These are phyloP conservation scores for Thalassarche chlororhynchos DNA, from an alignment of 2,113 vertebrate genomes.

Conservation along the genomic window DNA sequence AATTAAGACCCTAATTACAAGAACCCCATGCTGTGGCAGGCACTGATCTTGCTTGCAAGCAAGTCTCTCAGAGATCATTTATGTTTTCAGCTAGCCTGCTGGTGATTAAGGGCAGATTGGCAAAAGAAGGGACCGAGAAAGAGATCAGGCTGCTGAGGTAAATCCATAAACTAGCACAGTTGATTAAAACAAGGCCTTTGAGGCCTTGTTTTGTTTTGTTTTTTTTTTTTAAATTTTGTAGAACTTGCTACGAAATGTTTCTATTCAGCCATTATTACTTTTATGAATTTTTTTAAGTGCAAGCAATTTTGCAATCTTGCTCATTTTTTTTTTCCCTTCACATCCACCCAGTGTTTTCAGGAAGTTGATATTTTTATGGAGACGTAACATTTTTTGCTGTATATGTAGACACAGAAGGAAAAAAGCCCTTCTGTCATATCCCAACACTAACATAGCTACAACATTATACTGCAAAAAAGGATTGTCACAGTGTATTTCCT, in stretches of 20 bases:
- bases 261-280: not conserved
- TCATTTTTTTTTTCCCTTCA: not conserved
- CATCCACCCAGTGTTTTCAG: not conserved
- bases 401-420: not conserved
- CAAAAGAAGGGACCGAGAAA: not conserved
- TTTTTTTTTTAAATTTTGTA: not conserved
- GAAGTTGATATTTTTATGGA: not conserved
- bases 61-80: not conserved
- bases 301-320: not conserved
- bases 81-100: not conserved
- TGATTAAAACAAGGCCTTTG: not conserved
- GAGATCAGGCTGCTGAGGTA: not conserved
- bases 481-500: not conserved
- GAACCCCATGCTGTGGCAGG: not conserved
- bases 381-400: rapidly evolving
- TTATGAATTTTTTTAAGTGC: not conserved
- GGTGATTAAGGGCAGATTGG: not conserved
- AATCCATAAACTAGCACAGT: not conserved
- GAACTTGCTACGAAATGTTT: not conserved
- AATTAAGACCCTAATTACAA: not conserved
- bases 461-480: not conserved
- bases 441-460: not conserved
- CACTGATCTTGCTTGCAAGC: not conserved
- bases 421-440: not conserved
- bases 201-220: not conserved